These are phyloP conservation scores for Irena cyanogastra DNA, from an alignment of 2,113 vertebrate genomes.

Conservation along the genomic window DNA sequence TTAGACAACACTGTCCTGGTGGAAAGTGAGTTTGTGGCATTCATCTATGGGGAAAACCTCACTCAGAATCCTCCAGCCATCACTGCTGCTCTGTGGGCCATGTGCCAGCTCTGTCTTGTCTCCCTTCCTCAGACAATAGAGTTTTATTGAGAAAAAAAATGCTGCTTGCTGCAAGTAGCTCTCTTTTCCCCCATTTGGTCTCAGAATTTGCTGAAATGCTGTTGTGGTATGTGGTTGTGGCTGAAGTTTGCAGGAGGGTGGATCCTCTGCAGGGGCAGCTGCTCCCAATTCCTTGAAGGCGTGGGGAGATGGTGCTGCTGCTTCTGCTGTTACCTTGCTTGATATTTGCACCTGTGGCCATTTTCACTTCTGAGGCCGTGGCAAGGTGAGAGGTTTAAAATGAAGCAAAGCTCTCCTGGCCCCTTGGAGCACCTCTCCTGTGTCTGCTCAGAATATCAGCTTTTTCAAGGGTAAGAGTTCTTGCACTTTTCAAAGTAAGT, in stretches of 20 bases:
- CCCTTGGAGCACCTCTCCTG: not conserved
- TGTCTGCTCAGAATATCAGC: not conserved
- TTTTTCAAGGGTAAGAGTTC: not conserved
- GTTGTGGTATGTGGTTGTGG: not conserved
- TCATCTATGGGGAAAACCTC: not conserved
- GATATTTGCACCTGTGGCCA: not conserved
- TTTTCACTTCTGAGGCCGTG: not conserved
- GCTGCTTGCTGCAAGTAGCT: not conserved
- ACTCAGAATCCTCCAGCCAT: not conserved
- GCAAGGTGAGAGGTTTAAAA: not conserved
- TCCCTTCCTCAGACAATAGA: not conserved
- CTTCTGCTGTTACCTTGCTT: not conserved
- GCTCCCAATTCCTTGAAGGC: not conserved
- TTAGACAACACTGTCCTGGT: not conserved
- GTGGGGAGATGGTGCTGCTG: not conserved
- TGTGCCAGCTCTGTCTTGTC: not conserved
- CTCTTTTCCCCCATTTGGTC: not conserved
- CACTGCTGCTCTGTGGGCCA: accelerated
- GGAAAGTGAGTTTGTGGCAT: not conserved
- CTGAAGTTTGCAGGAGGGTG: not conserved
- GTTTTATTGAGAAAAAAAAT: not conserved
- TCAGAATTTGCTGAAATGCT: not conserved
- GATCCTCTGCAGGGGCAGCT: not conserved
- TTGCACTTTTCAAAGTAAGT: not conserved
- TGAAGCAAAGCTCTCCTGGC: not conserved